Evolutionary conservation across 2,888 invertebrate species (phyloP), one percentile per base, ranked within the genome.

Genomic region (Dinocampus coccinellae): DNA sequence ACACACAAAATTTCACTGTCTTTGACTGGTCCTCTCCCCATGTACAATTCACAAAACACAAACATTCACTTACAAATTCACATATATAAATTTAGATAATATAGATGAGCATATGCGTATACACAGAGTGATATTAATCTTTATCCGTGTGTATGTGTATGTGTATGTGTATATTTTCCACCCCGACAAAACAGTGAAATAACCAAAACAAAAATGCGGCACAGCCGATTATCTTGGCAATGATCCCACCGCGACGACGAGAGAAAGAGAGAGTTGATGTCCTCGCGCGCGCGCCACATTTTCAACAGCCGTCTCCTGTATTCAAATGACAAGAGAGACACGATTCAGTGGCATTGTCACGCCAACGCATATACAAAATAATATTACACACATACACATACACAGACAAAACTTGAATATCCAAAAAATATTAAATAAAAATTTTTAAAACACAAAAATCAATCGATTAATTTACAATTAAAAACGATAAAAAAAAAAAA

Each of bases 161-260:
- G n/a, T 26, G 55, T 55, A 26, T 55, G 13, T 55, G 24, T 39
- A 55, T 55, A 55, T 55, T 29, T 26, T 66, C 65, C 36, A 36
- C 22, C 69, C 63, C 72, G 72, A 72, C 75, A 67, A 70, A 76
- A 55, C 36, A 52, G 73, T 73, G 73, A 79, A 79, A 80, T 77
- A 77, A 75, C 75, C 76, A 76, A 78, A 79, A 82, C 80, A 79
- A 77, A 81, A 82, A 81, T 61, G 55, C 24, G 11, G 29, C 24
- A 26, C 81, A 76, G 79, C 79, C 80, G 76, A 82, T 82, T 81
- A 80, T 78, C 79, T 82, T 82, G 82, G 81, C 81, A 81, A 58
- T 75, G 76, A 78, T 81, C 81, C 81, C 80, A 75, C n/a, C 47
- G 47, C 47, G 47, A 47, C 47, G 47, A n/a, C n/a, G n/a, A n/a